These are phyloP conservation scores for Atherinomorus stipes DNA, from an alignment of 2,113 vertebrate species.

Conservation along the genomic window DNA sequence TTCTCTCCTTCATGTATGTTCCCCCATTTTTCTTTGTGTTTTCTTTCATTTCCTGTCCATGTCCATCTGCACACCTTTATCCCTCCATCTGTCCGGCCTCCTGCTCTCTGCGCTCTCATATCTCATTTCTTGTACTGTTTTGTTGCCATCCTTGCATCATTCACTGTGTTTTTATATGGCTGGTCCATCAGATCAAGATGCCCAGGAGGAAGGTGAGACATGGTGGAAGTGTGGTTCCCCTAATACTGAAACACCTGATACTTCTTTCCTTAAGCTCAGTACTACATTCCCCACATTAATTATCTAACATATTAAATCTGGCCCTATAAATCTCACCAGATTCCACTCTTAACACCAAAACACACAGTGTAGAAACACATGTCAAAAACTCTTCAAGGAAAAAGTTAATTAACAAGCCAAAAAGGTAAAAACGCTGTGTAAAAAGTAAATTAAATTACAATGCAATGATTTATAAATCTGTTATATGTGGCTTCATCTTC, in stretches of 20 bases:
- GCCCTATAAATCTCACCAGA: background rate
- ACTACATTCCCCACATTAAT: background rate
- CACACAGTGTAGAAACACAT: background rate
- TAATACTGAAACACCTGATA: background rate
- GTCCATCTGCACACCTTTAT: too few species aligned
- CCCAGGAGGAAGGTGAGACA: constrained; percentile 71
- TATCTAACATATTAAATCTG: constrained; percentile 12
- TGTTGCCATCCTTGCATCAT: constrained; percentile 19
- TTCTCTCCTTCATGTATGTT: background rate
- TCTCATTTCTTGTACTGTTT: background rate
- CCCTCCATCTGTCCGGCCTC: too few species aligned
- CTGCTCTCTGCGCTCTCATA: too few species aligned
- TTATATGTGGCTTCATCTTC: too few species aligned
- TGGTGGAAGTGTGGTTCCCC: background rate
- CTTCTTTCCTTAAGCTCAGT: constrained; percentile 5
- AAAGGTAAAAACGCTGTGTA: too few species aligned
- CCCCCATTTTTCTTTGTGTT: background rate
- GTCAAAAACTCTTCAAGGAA: background rate
- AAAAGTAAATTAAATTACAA: too few species aligned
- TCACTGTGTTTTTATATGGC: constrained; percentile 29
- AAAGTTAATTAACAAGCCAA: too few species aligned
- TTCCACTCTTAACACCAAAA: constrained; percentile 1
- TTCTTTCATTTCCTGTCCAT: background rate
- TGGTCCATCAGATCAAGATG: constrained; percentile 68
- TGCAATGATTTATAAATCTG: too few species aligned